These are phyloP conservation scores for Acrobasis consociella DNA, from an alignment of 2,888 invertebrate genomes.

Conservation along the genomic window DNA sequence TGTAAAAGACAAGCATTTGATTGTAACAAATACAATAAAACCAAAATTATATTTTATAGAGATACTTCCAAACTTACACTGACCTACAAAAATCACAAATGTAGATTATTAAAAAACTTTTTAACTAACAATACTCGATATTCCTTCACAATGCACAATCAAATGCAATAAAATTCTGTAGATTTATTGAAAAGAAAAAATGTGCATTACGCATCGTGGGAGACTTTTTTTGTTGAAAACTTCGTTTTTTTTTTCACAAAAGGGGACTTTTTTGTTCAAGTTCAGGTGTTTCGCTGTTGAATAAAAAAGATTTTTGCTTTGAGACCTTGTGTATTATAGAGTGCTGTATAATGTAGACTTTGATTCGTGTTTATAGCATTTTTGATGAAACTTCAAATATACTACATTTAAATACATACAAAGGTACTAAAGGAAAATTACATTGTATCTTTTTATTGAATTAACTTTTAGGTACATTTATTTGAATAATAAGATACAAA, in stretches of 20 bases:
- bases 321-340: conserved; percentile 26
- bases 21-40: too few relatives aligned
- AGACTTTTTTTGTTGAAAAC: conserved; percentile 54
- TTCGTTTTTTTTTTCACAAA: conserved; percentile 51
- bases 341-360: neutral
- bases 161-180: conserved; percentile 39
- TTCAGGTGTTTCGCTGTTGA: conserved; percentile 52
- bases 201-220: conserved; percentile 49
- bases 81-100: conserved; percentile 40
- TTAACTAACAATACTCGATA: conserved; percentile 31
- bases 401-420: neutral
- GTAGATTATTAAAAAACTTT: conserved; percentile 28
- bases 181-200: conserved; percentile 31
- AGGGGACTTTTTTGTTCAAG: conserved; percentile 53
- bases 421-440: too few relatives aligned
- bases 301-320: conserved; percentile 45
- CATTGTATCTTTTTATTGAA: too few relatives aligned
- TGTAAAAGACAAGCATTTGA: too few relatives aligned
- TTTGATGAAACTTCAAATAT: neutral
- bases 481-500: too few relatives aligned
- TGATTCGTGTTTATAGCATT: neutral
- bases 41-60: too few relatives aligned
- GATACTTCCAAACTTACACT: conserved; percentile 24
- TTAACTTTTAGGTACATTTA: too few relatives aligned
- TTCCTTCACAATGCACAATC: conserved; percentile 41